phyloP scores from a whole-genome alignment of 2,797 vertebrate genomes.

The Fringilla coelebs region DNA sequence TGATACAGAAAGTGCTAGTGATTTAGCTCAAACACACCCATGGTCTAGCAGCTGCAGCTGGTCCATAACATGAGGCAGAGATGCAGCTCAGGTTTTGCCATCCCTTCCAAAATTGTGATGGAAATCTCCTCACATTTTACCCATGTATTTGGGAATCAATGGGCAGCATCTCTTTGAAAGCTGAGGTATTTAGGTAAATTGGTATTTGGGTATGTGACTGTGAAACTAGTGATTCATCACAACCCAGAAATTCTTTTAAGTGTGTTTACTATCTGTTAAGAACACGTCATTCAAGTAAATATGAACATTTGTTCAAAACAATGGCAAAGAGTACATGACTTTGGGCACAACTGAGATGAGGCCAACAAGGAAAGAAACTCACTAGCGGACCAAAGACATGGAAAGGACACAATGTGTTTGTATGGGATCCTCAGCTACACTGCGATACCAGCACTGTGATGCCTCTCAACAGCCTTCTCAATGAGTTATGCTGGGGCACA shows the following conservation, averaged over 20 bases:
- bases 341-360: neutral
- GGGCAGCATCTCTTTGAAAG: neutral
- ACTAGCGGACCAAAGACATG: accelerated
- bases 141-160: neutral
- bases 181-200: neutral
- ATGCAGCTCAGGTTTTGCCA: neutral
- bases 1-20: neutral
- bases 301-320: neutral
- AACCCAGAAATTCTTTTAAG: neutral
- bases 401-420: neutral
- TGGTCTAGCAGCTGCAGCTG: neutral
- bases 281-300: neutral
- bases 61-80: accelerated
- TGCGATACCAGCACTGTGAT: neutral
- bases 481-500: neutral
- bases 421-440: neutral
- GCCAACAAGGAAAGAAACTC: neutral
- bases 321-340: neutral
- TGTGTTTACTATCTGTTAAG: neutral
- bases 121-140: neutral
- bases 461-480: neutral
- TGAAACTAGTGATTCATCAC: neutral
- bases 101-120: neutral
- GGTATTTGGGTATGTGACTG: neutral
- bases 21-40: neutral